Evolutionary conservation across 2,113 vertebrate genomes (phyloP), one percentile per base, ranked within the genome.

Genomic region (Gopherus flavomarginatus): DNA sequence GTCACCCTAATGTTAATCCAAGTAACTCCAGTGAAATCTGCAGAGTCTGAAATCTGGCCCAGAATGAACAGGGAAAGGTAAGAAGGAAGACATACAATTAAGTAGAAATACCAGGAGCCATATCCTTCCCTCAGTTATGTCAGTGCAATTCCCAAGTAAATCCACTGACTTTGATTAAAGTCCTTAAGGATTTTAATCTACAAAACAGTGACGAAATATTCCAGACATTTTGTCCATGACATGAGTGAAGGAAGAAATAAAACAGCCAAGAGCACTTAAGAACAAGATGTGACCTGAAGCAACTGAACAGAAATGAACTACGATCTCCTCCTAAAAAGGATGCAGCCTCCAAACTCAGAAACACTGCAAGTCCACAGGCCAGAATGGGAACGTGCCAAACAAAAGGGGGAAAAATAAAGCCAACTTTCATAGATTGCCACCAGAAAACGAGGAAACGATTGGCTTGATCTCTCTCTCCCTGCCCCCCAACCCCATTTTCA

Each of bases 401-500:
- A 24, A 21, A 52, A 9, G 11, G 7, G 81, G 69, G 52, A 62
- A 8, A 53, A 88, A 96, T 97, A 92, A 93, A 97, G 92, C 95
- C 90, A 94, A 95, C 95, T 95, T 97, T 95, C 88, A 95, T 81
- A 90, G 89, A 95, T 93, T 93, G 87, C 95, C 91, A 97, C 72
- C 94, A 96, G 95, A 97, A 97, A 97, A 90, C 42, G 86, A 9
- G 35, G 96, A 97, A 97, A 97, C 83, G 81, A 95, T 94, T 95
- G 95, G 79, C 90, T 97, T 49, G 87, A 56, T 53, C 10, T 86
- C 52, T 92, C 94, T 96, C 94, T 90, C 89, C 62, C 82, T 84
- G 86, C 50, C n/a, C 93, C 86, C 86, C 88, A 93, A 90, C 90
- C 87, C 92, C 95, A 91, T 86, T 97, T 47, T 47, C 92, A 89